Percentiles rank a stretch among this genome's conserved stretches.
These are phyloP conservation scores for Rhorus exstirpatorius DNA, from an alignment of 2,888 invertebrate species.

Conservation along the genomic window DNA sequence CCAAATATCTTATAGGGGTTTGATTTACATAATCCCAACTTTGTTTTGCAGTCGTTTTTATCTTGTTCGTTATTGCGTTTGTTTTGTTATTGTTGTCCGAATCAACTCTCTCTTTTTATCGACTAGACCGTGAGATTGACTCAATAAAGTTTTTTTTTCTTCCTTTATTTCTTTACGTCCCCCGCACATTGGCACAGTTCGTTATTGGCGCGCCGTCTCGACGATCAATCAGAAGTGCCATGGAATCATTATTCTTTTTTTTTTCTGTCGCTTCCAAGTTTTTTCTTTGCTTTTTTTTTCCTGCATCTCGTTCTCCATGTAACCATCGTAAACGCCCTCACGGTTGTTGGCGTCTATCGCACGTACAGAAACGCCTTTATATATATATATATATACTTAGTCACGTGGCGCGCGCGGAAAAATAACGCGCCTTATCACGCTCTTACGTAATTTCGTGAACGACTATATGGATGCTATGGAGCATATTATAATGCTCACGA, in stretches of 20 bases:
- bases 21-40: neutral
- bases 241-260: conserved; percentile 22
- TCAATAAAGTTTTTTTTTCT: conserved; percentile 8
- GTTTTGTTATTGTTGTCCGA: neutral
- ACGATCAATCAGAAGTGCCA: conserved; percentile 35
- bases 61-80: neutral
- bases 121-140: neutral
- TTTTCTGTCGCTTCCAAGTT: neutral
- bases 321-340: conserved; percentile 13
- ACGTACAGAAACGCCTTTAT: conserved; percentile 18
- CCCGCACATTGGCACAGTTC: neutral
- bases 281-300: neutral
- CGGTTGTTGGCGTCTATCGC: neutral
- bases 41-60: neutral
- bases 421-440: conserved; percentile 27
- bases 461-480: conserved; percentile 2
- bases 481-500: no score
- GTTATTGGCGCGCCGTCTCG: conserved; percentile 12
- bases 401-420: conserved; percentile 42
- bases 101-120: neutral
- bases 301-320: neutral
- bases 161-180: neutral
- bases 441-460: conserved; percentile 58
- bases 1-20: no score
- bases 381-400: no score